phyloP scores from a whole-genome alignment of 2,888 invertebrate genomes.

The Drosophila mimetica region DNA sequence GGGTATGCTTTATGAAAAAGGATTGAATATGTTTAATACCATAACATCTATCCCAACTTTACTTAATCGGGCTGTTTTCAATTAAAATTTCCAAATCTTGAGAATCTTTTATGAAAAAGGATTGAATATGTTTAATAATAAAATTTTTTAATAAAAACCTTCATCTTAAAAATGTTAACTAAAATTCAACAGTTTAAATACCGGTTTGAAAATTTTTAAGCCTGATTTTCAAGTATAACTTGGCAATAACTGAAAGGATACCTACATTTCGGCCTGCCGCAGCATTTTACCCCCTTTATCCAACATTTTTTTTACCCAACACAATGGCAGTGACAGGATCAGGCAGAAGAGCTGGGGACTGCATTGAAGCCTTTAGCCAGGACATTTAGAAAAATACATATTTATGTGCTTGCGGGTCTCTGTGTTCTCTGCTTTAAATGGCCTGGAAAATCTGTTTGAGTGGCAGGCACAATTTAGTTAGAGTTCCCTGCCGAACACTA shows the following conservation, averaged over 20 bases:
- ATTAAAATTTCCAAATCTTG: too few relatives aligned
- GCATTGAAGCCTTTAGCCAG: conserved; percentile 36
- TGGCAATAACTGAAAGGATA: background rate
- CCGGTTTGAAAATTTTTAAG: too few relatives aligned
- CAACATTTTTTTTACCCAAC: conserved; percentile 29
- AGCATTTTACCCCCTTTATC: rapidly evolving
- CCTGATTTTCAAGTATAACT: background rate
- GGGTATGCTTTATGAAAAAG: too few relatives aligned
- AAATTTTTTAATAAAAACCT: too few relatives aligned
- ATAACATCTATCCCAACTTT: too few relatives aligned
- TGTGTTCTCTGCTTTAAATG: conserved; percentile 39
- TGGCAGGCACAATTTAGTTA: conserved; percentile 32
- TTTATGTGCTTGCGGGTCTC: conserved; percentile 6
- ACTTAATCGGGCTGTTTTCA: too few relatives aligned
- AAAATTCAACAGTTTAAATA: too few relatives aligned
- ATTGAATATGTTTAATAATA: too few relatives aligned
- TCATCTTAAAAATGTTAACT: too few relatives aligned
- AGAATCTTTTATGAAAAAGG: too few relatives aligned
- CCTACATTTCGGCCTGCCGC: background rate
- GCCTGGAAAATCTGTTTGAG: conserved; percentile 46
- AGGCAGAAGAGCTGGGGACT: conserved; percentile 25
- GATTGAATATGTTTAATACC: too few relatives aligned
- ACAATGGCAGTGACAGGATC: conserved; percentile 42
- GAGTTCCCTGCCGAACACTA: conserved; percentile 3
- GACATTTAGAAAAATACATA: conserved; percentile 27